Conservation (phyloP, 2,888 invertebrate genomes). For the Sinohyriopsis cumingii region DNA sequence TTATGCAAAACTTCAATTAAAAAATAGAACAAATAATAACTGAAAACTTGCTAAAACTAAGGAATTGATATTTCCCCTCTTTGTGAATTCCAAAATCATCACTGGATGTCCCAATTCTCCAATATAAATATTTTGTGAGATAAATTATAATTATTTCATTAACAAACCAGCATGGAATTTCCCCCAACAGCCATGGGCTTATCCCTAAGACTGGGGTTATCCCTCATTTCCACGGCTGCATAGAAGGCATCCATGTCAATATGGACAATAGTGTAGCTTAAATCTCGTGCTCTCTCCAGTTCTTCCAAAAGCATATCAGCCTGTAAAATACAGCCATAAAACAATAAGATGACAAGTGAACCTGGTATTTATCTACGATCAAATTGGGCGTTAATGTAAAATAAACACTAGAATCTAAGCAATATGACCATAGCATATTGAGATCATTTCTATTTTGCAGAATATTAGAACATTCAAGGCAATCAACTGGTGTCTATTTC, state of each 20-base stretch:
- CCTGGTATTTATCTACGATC: no score
- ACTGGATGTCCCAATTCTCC: not conserved
- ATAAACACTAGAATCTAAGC: no score
- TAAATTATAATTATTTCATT: not conserved
- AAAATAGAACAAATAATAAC: no score
- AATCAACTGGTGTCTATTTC: no score
- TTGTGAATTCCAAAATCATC: no score
- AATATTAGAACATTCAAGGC: no score
- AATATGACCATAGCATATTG: no score
- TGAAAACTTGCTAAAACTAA: no score
- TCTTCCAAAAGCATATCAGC: slow-evolving; percentile 71
- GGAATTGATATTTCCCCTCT: no score
- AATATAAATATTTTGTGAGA: not conserved
- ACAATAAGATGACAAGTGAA: not conserved
- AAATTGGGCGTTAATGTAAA: no score
- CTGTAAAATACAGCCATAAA: slow-evolving; percentile 59
- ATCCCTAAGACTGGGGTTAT: slow-evolving; percentile 69
- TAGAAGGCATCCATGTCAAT: slow-evolving; percentile 79
- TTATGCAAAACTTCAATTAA: no score
- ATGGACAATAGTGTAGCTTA: slow-evolving; percentile 74
- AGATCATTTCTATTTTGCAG: no score
- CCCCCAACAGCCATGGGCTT: slow-evolving; percentile 78
- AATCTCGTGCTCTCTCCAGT: slow-evolving; percentile 72
- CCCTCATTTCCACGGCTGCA: slow-evolving; percentile 77
- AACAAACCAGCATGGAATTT: slow-evolving; percentile 74